Evolutionary conservation across 2,797 vertebrate species (phyloP).

Genomic region (Leptoclinus maculatus): DNA sequence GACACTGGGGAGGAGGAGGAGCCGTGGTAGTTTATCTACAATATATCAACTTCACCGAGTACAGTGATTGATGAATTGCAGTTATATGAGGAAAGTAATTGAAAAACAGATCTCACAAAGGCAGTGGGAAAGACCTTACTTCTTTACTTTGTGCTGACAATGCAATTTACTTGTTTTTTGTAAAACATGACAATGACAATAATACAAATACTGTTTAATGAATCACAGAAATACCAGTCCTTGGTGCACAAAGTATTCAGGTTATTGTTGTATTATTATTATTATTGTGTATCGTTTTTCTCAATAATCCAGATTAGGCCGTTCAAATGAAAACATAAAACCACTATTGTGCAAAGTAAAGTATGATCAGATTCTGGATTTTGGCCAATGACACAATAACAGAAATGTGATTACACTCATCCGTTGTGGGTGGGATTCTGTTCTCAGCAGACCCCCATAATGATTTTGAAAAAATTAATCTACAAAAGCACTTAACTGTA

Average conservation of each 20-base stretch:
- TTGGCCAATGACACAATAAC: neutral
- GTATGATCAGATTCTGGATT: neutral
- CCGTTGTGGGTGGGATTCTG: neutral
- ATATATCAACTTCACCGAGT: conserved; percentile 56
- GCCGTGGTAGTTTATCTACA: conserved; percentile 62
- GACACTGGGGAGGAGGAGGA: conserved; percentile 42
- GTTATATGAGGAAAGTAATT: conserved; percentile 28
- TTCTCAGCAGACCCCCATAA: neutral
- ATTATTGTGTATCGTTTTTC: neutral
- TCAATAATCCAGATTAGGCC: neutral
- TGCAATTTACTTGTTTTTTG: conserved; percentile 52
- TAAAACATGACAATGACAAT: conserved; percentile 6
- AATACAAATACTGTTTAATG: neutral
- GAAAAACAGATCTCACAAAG: conserved; percentile 50
- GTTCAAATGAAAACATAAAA: neutral
- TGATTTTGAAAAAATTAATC: neutral
- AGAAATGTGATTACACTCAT: neutral
- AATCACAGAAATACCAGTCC: neutral
- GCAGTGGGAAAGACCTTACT: conserved; percentile 1
- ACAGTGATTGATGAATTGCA: conserved; percentile 61
- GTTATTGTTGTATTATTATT: neutral
- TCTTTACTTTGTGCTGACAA: conserved; percentile 36
- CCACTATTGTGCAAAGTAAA: neutral
- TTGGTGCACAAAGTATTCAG: neutral
- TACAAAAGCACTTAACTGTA: neutral